Evolutionary conservation across 2,888 invertebrate species (phyloP), one percentile per base, ranked within the genome.

Genomic region (Caenorhabditis sp.): DNA sequence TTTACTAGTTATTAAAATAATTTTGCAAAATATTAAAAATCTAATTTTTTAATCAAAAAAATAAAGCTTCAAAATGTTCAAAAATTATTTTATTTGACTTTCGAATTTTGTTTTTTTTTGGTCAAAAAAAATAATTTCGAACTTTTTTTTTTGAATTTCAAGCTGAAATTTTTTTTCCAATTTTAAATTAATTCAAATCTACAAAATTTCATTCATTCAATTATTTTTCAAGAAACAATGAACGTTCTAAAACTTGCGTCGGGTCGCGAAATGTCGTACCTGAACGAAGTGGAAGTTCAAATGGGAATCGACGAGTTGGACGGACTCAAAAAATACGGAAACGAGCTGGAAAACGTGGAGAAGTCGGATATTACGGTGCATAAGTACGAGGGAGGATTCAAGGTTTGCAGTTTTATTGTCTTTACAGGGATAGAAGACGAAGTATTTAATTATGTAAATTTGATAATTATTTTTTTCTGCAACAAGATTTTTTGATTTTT

Each of bases 341-440:
- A 51, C 2, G 81, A 82, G 44, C 28, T 82, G 35, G 44, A 72
- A 32, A 65, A 72, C 22, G 62, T 64, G 55, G 68, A 62, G 24
- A 37, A 28, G 6, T 88, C 88, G 22, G 90, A 90, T 83, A 81
- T 90, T 40, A 87, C 84, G 1, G 76, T 79, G 1, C 85, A 87
- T 62, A 85, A 88, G 44, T 90, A 90, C 65, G 90, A 90, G 77
- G 97, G 97, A 88, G 98, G 98, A 11, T 93, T 97, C 35, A 97
- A 97, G 94, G 94, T 97, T n/a, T n/a, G 32, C 32, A 9, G 4
- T 32, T 32, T 32, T 32, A 32, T 32, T n/a, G n/a, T n/a, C n/a
- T n/a, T n/a, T n/a, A n/a, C n/a, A n/a, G n/a, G n/a, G n/a, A n/a
- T n/a, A n/a, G n/a, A n/a, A n/a, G n/a, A n/a, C n/a, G n/a, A n/a